A percentile compares a stretch with the other conserved stretches of the same genome.
These are phyloP conservation scores for Lochmaea capreae DNA, from an alignment of 2,888 invertebrate genomes.

Conservation along the genomic window DNA sequence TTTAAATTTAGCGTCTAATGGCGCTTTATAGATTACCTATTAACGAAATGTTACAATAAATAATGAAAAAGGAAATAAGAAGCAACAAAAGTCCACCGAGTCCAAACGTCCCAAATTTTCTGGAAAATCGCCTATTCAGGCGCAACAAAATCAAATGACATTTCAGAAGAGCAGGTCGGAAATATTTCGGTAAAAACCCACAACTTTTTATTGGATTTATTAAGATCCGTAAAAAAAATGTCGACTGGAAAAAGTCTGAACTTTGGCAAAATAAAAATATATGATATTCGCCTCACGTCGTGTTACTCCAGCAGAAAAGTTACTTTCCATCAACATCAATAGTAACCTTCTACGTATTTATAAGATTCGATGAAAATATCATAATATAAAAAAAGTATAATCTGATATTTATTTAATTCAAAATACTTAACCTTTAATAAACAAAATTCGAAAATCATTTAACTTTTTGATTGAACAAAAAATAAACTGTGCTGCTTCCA, in stretches of 20 bases:
- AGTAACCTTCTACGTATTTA: neutral
- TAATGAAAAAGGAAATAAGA: slow-evolving; percentile 12
- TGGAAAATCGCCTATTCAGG: slow-evolving; percentile 21
- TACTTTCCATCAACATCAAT: neutral
- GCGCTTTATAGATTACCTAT: no score
- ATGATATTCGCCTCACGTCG: slow-evolving; percentile 2
- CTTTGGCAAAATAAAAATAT: slow-evolving; percentile 4
- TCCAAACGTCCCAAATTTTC: slow-evolving; percentile 23
- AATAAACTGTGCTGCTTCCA: no score
- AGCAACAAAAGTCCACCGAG: slow-evolving; percentile 10
- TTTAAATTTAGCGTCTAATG: no score
- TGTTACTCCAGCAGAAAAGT: neutral
- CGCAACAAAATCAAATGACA: slow-evolving; percentile 18
- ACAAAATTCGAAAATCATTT: no score
- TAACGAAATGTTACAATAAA: slow-evolving; percentile 1
- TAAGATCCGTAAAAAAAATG: slow-evolving; percentile 4
- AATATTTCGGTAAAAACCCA: slow-evolving; percentile 14
- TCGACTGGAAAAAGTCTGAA: slow-evolving; percentile 7
- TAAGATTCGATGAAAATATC: neutral
- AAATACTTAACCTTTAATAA: no score
- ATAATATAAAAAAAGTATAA: no score
- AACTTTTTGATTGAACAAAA: no score
- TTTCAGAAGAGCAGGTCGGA: slow-evolving; percentile 6
- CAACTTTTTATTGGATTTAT: slow-evolving; percentile 23
- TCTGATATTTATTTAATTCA: no score